Percentiles rank a stretch among this genome's conserved stretches.
These are phyloP conservation scores for Schizopygopsis pylzovi DNA, from an alignment of 2,797 vertebrate species.

Conservation along the genomic window DNA sequence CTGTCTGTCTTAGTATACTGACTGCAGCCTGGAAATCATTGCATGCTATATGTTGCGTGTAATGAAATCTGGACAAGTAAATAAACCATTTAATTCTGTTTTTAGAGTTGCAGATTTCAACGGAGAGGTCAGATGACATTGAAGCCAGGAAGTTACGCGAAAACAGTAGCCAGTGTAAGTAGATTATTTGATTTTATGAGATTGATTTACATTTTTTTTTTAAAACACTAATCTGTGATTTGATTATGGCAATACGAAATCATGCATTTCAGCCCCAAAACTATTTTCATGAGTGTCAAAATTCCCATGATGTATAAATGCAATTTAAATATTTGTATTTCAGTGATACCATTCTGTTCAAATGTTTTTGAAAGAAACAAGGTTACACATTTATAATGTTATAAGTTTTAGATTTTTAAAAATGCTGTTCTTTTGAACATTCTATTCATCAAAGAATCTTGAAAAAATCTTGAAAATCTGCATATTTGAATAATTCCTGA, in stretches of 20 bases:
- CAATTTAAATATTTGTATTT: not conserved
- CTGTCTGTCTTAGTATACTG: not conserved
- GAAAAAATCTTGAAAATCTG: not conserved
- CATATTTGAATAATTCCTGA: not conserved
- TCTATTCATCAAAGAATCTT: no score
- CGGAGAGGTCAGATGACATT: constrained; percentile 87
- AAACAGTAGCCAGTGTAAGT: constrained; percentile 82
- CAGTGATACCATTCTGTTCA: not conserved
- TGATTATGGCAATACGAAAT: not conserved
- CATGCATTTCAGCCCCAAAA: not conserved
- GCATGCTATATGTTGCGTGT: not conserved
- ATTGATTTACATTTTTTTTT: not conserved
- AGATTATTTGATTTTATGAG: not conserved
- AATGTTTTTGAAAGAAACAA: not conserved
- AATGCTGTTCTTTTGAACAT: not conserved
- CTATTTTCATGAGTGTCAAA: not conserved
- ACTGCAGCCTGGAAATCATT: not conserved
- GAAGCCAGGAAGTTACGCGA: constrained; percentile 89
- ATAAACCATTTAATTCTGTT: constrained; percentile 63
- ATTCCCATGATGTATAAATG: not conserved
- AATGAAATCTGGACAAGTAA: not conserved
- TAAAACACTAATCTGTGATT: not conserved
- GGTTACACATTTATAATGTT: not conserved
- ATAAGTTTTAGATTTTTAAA: not conserved
- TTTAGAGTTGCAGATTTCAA: constrained; percentile 91